These are phyloP conservation scores for Antrozous pallidus DNA, from an alignment of 2,797 vertebrate species.

Conservation along the genomic window DNA sequence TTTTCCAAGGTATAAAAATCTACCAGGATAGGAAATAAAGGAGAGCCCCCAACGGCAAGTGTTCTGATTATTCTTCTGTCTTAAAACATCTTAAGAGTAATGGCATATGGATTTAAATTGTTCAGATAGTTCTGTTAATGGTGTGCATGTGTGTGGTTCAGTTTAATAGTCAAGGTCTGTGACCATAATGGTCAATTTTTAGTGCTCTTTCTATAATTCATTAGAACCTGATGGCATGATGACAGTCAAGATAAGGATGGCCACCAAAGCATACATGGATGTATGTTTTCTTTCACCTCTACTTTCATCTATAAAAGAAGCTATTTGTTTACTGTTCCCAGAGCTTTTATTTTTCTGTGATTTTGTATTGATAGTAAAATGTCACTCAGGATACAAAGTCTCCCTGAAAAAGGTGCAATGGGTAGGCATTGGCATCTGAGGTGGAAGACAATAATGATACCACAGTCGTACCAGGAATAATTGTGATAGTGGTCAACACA, in stretches of 20 bases:
- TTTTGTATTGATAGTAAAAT: not conserved
- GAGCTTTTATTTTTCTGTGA: not conserved
- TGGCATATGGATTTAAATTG: slow-evolving; percentile 57
- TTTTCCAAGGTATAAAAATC: slow-evolving; percentile 55
- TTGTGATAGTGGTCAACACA: not conserved
- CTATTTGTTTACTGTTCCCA: not conserved
- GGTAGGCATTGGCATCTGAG: not conserved
- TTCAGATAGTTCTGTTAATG: slow-evolving; percentile 68
- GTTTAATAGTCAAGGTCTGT: slow-evolving; percentile 64
- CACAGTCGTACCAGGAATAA: not conserved
- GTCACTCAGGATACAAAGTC: not conserved
- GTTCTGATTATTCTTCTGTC: slow-evolving; percentile 10
- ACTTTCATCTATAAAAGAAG: not conserved
- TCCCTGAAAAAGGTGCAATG: not conserved
- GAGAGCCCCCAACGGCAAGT: not conserved
- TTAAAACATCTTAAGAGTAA: slow-evolving; percentile 64
- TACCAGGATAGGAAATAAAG: not conserved
- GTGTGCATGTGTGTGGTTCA: not conserved
- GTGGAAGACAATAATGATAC: not conserved
- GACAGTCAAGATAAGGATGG: slow-evolving; percentile 46
- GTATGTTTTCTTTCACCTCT: not conserved
- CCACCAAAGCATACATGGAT: not conserved
- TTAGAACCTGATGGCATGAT: slow-evolving; percentile 54
- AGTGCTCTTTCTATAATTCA: slow-evolving; percentile 67
- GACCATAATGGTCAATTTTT: slow-evolving; percentile 64